Conservation (phyloP, 2,113 vertebrate genomes). For the Cyanistes caeruleus region DNA sequence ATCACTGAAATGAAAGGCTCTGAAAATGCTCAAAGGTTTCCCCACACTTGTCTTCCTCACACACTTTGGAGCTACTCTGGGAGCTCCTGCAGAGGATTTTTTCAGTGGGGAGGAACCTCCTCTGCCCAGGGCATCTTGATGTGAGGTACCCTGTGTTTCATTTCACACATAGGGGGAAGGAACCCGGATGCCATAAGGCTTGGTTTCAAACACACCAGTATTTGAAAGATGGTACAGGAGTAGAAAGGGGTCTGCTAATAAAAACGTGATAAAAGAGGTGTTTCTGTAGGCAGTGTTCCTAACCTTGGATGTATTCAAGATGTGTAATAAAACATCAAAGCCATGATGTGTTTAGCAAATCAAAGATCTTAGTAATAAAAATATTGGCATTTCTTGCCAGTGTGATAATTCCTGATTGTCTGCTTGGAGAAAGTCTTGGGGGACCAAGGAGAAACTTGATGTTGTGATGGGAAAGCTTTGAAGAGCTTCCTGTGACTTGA, state of each 20-base stretch:
- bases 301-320: neutral
- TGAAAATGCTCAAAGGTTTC: neutral
- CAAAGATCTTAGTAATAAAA: neutral
- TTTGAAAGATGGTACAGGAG: neutral
- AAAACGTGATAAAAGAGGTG: neutral
- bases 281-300: neutral
- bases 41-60: fast-evolving
- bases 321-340: neutral
- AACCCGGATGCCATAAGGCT: neutral
- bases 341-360: neutral
- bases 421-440: neutral
- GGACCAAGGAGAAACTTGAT: neutral
- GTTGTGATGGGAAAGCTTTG: neutral
- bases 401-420: neutral
- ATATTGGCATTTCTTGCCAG: neutral
- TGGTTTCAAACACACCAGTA: neutral
- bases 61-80: fast-evolving
- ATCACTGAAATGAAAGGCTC: neutral
- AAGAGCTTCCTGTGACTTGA: neutral
- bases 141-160: neutral
- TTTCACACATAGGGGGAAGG: neutral
- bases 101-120: neutral
- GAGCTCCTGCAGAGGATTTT: neutral
- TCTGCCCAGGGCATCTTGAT: neutral
- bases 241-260: neutral